Evolutionary conservation across 2,888 invertebrate species (phyloP).

Genomic region (Nipponacmea schrenckii): DNA sequence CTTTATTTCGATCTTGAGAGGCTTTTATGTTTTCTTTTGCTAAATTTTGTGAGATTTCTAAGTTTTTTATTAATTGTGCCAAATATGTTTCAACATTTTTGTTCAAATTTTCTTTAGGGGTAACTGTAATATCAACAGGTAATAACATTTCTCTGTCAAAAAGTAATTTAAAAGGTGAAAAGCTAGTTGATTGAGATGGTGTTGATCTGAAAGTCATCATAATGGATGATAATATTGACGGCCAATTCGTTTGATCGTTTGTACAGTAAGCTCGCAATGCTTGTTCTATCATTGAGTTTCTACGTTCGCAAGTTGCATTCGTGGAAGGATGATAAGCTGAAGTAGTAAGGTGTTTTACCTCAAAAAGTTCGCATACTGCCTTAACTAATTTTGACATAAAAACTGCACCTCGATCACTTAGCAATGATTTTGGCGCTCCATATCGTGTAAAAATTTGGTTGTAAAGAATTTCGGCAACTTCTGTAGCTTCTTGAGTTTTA

Average conservation of each 20-base stretch:
- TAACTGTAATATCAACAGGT: conserved; percentile 26
- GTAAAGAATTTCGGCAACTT: conserved; percentile 33
- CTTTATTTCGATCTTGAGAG: conserved; percentile 20
- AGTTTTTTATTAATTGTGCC: conserved; percentile 17
- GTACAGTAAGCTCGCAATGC: conserved; percentile 28
- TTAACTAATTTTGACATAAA: conserved; percentile 33
- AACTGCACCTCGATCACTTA: conserved; percentile 35
- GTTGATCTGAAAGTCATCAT: conserved; percentile 38
- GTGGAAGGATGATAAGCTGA: conserved; percentile 37
- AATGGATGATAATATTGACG: conserved; percentile 29
- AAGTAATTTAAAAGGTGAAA: conserved; percentile 32
- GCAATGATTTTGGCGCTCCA: conserved; percentile 31
- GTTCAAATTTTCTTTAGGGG: conserved; percentile 26
- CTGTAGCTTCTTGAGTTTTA: conserved; percentile 31
- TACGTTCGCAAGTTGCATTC: conserved; percentile 34
- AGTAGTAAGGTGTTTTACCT: conserved; percentile 28
- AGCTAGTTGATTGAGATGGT: conserved; percentile 32
- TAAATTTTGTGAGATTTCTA: conserved; percentile 17
- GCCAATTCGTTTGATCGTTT: conserved; percentile 32
- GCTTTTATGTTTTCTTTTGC: conserved; percentile 18
- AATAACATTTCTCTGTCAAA: conserved; percentile 35
- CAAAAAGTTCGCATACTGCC: conserved; percentile 34
- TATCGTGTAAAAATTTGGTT: conserved; percentile 36
- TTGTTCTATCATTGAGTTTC: conserved; percentile 36
- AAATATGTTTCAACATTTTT: conserved; percentile 30